Evolutionary conservation across 2,888 invertebrate genomes (phyloP), one percentile per base, ranked within the genome.

Genomic region (Marasmarcha lunaedactyla): DNA sequence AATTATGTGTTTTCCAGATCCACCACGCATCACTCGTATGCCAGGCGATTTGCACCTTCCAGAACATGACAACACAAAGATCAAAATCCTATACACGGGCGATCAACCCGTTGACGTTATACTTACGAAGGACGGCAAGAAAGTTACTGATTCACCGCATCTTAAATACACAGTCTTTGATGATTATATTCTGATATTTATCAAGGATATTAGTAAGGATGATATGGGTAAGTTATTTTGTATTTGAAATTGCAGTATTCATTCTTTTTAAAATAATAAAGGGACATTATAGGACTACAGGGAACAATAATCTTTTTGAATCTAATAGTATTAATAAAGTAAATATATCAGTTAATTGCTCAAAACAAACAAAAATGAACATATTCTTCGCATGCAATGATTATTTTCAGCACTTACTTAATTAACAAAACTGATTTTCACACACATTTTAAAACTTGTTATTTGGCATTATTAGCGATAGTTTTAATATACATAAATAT

Each of bases 1-100:
- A n/a, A n/a, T n/a, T n/a, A n/a, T n/a, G n/a, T n/a, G n/a, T 10
- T 39, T 33, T 27, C 11, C 68, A 90, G 93, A 92, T 50, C 97
- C 98, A 40, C 99, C 96, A 35, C 89, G 92, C 55, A 97, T 97
- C 66, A 94, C 93, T 47, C 89, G 94, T 41, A 92, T 96, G 72
- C 96, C 98, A 6, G 91, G 89, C 33, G 94, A 95, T 61, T 83
- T 98, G 12, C 93, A 92, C 60, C 85, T 98, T 1, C 93, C 97
- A 0, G 96, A 96, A 63, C 92, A 94, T 38, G 99, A 99, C 59
- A 97, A 97, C 70, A 94, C 95, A 6, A 99, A 99, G 83, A 92
- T 99, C 60, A 99, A 99, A 84, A 91, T 99, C 49, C 94, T 93
- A 63, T 98, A 97, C 85, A 90, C 91, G 39, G 99, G 99, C 15